Percentiles rank a stretch among this genome's conserved stretches.
phyloP scores from a whole-genome alignment of 2,888 invertebrate species.

The Sericinus montela region DNA sequence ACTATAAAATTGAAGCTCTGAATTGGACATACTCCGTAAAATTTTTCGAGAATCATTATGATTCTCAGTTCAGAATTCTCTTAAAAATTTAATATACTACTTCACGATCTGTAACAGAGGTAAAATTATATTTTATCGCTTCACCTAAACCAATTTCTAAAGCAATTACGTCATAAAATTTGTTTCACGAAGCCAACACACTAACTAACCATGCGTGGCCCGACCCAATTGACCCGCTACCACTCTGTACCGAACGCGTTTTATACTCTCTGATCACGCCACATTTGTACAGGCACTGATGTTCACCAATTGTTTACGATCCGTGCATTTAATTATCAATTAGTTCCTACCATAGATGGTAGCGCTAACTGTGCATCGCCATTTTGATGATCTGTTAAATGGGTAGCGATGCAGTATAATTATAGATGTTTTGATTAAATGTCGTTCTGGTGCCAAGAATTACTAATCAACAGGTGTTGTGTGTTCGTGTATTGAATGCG shows the following conservation, averaged over 20 bases:
- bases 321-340: slow-evolving; percentile 10
- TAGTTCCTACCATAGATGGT: slow-evolving; percentile 5
- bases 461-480: slow-evolving; percentile 13
- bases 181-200: no score
- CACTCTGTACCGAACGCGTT: neutral
- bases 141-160: neutral
- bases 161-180: neutral
- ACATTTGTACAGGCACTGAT: neutral
- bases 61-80: no score
- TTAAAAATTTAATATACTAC: no score
- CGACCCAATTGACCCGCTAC: neutral
- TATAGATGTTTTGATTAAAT: slow-evolving; percentile 7
- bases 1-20: no score
- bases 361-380: neutral
- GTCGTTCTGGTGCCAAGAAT: slow-evolving; percentile 8
- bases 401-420: neutral
- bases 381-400: neutral
- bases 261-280: slow-evolving; percentile 1
- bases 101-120: no score
- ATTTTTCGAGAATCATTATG: no score
- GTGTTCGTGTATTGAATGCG: slow-evolving; percentile 4
- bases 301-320: neutral
- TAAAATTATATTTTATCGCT: no score
- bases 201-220: neutral
- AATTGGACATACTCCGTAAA: no score